A percentile compares a stretch with the other conserved stretches of the same genome.
These are phyloP conservation scores for Herminia tarsipennalis DNA, from an alignment of 2,888 invertebrate species.

Conservation along the genomic window DNA sequence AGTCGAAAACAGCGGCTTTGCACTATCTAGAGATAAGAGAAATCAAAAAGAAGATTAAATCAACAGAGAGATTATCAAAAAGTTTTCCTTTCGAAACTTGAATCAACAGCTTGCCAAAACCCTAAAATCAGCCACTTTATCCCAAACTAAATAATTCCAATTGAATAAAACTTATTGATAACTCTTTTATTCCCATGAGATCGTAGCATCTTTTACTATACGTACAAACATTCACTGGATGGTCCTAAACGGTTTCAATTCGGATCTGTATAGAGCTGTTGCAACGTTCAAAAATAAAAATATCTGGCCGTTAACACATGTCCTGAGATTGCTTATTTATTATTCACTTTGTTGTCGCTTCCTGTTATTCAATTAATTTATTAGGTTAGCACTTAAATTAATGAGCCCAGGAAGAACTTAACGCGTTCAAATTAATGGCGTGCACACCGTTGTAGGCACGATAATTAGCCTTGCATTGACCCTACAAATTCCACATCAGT, in stretches of 20 bases:
- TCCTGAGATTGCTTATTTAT: constrained; percentile 71
- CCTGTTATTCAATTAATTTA: constrained; percentile 78
- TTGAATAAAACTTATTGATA: constrained; percentile 79
- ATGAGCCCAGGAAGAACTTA: constrained; percentile 74
- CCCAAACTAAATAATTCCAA: constrained; percentile 62
- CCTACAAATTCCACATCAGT: constrained; percentile 29
- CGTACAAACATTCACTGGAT: constrained; percentile 66
- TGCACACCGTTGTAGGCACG: constrained; percentile 43
- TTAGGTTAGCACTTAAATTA: constrained; percentile 74
- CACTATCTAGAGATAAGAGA: no score
- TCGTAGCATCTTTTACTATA: constrained; percentile 74
- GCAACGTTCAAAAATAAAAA: constrained; percentile 58
- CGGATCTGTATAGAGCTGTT: constrained; percentile 66
- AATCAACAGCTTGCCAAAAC: constrained; percentile 49
- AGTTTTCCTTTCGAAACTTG: constrained; percentile 20
- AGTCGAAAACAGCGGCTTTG: no score
- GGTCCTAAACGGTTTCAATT: constrained; percentile 70
- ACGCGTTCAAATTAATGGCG: constrained; percentile 60
- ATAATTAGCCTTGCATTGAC: constrained; percentile 40
- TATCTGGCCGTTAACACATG: constrained; percentile 65
- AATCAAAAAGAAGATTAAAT: no score
- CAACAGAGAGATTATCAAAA: constrained; percentile 2
- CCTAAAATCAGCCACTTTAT: constrained; percentile 40
- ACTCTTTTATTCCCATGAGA: constrained; percentile 73
- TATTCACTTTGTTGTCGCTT: constrained; percentile 73